Base-by-base conservation (phyloP, 2,888 invertebrate species). In the Cylindroiulus punctatus region DNA sequence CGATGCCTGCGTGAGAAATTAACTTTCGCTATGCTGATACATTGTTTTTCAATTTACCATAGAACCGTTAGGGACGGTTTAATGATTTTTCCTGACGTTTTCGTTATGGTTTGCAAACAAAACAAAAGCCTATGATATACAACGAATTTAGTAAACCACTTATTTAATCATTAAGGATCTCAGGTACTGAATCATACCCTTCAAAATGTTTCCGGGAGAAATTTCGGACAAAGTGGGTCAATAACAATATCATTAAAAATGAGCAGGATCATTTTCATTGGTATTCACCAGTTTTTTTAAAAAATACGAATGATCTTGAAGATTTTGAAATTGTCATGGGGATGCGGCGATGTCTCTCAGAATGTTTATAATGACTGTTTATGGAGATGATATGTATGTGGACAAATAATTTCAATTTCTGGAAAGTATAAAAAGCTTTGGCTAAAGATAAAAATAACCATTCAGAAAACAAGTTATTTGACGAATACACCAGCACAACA, bases 201-300 rank as follows among this genome's bases (percentile, higher is more conserved):
- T 14, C 30, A 76, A 76, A 76, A 76, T 76, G 30, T 30, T 76
- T 76, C 76, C 76, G 76, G 76, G 17, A 76, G 30, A 76, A 76
- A 76, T 30, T 76, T 65, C 26, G 26, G 1, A 76, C 76, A 4
- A 76, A 76, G 30, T 76, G 17, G 76, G 76, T 76, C 76, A 76
- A 76, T 76, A 76, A 26, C 76, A 76, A 76, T 30, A 19, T 17
- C 26, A 76, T 76, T 30, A 76, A 17, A 14, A 32, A 30, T 26
- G 30, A 32, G 76, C 30, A 76, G 12, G 76, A 76, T 30, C 12
- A 76, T 76, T 26, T 76, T 26, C 30, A 30, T 17, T 32, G 30
- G 30, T 30, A 30, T 30, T 30, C 17, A 30, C 30, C 76, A 7
- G 8, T n/a, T 12, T 44, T 7, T 52, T 30, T 76, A 8, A 52